Evolutionary conservation across 2,888 invertebrate species (phyloP), one percentile per base, ranked within the genome.

Genomic region (Frankliniella fusca): DNA sequence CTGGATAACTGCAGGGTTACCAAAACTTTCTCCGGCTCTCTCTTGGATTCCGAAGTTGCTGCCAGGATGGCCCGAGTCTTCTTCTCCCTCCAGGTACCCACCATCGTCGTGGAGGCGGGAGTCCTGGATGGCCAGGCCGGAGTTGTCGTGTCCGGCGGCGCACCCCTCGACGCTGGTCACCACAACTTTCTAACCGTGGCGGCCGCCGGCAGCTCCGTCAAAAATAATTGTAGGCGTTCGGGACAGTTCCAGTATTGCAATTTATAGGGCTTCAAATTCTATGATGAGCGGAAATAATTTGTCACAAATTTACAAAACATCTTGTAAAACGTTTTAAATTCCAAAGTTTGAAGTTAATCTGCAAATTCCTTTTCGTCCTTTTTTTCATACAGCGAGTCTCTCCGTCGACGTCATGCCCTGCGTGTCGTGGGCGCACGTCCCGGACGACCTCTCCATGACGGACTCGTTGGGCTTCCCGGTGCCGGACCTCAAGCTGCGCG

Each of bases 381-480:
- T n/a, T n/a, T n/a, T n/a, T n/a, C n/a, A n/a, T n/a, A 18, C 61
- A 18, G 61, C 61, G 61, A 18, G 61, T 18, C 61, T 61, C 61
- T 5, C 23, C 23, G 23, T 76, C 23, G 27, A 23, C 70, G 23
- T 76, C 70, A 76, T 76, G 70, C 70, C 70, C 23, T 76, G 70
- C 70, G 70, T 76, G 70, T 76, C 70, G 23, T 27, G 23, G 70
- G 9, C 70, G 70, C 23, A 76, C 70, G 70, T 76, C 23, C 70
- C 70, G 23, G 27, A 76, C 70, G 70, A 27, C 70, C 23, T 76
- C 8, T 76, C 70, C 27, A 76, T 27, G 27, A 76, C 70, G 70
- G 70, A 76, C 70, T 76, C 70, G 11, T 27, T 76, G 23, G 70
- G 70, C 23, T 8, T 27, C 23, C 70, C 70, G 27, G 23, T 76